Evolutionary conservation across 2,797 vertebrate species (phyloP).

Genomic region (Oryzias sinensis): DNA sequence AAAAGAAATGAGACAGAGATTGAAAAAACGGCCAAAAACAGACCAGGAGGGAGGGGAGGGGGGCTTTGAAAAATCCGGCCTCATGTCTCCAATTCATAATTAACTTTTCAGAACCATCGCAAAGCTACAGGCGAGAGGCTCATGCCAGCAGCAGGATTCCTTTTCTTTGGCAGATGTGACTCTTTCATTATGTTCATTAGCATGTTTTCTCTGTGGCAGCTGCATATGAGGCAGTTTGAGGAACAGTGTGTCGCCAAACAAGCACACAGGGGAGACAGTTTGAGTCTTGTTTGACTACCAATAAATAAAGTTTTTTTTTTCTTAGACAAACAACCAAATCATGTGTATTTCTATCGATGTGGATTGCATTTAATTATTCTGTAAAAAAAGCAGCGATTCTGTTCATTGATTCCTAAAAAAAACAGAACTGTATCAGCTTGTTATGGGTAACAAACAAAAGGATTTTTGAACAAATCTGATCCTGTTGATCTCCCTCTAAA

Average conservation of each 20-base stretch:
- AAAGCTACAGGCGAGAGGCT: slow-evolving; percentile 59
- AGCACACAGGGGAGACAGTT: slow-evolving; percentile 22
- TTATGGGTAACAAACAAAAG: slow-evolving; percentile 46
- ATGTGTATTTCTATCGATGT: background rate
- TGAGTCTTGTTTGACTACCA: slow-evolving; percentile 24
- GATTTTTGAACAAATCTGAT: slow-evolving; percentile 56
- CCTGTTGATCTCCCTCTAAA: slow-evolving; percentile 43
- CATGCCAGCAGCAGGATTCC: slow-evolving; percentile 55
- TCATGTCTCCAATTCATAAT: slow-evolving; percentile 76
- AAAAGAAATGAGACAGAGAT: slow-evolving; percentile 43
- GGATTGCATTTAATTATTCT: slow-evolving; percentile 3
- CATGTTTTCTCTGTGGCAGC: slow-evolving; percentile 59
- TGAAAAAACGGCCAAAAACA: slow-evolving; percentile 42
- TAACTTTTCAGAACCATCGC: slow-evolving; percentile 72
- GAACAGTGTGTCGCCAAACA: slow-evolving; percentile 57
- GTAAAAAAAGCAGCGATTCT: slow-evolving; percentile 5
- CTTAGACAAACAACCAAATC: slow-evolving; percentile 13
- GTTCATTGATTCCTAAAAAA: slow-evolving; percentile 31
- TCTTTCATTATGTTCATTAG: slow-evolving; percentile 74
- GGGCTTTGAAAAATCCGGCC: slow-evolving; percentile 67
- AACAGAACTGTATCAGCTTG: slow-evolving; percentile 33
- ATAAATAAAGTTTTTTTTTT: slow-evolving; percentile 36
- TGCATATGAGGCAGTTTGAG: slow-evolving; percentile 51
- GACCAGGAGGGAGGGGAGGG: slow-evolving; percentile 29
- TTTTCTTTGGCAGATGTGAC: slow-evolving; percentile 72